Base-by-base conservation (phyloP, 2,797 vertebrate species). In the Aselliscus stoliczkanus region DNA sequence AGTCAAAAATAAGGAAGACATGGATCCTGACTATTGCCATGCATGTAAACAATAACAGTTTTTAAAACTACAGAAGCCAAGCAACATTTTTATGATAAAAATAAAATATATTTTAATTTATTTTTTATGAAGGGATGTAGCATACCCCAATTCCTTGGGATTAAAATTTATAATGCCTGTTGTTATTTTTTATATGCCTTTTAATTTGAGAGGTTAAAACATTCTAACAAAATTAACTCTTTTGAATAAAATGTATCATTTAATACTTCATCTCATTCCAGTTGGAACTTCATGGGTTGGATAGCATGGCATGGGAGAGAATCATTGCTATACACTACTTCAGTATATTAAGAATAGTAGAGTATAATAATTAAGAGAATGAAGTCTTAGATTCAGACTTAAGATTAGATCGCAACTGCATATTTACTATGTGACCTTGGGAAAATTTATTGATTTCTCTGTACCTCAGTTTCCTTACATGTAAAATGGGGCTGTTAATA, bases 1-100 rank as follows among this genome's bases (percentile, higher is more conserved):
- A 96, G 85, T 95, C 84, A 96, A 92, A 70, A 21, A 39, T 25
- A 97, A 80, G 44, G 29, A 13, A 89, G 69, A 56, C 18, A 70
- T 42, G 1, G 58, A 62, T 95, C 79, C 44, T 94, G 54, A 12
- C 47, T 13, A 70, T 5, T 87, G 39, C 56, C 7, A 92, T 83
- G 84, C 6, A 2, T 79, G 50, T 8, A 82, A 92, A 21, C 2
- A 81, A 29, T 29, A 2, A 56, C 0, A 39, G 17, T 23, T 42
- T 94, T 69, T 88, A 69, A 37, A 93, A 84, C 4, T 80, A 3
- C 7, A 50, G 17, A 70, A 42, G 2, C 4, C 3, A 87, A 67
- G 18, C 7, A 72, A 50, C 1, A 58, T 42, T 89, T 95, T 72
- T 13, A 39, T 29, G 7, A 80, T 50, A 67, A 93, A 81, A 65